Percentiles rank a stretch among this genome's conserved stretches.
These are phyloP conservation scores for Chironomus tentans DNA, from an alignment of 2,888 invertebrate species.

Conservation along the genomic window DNA sequence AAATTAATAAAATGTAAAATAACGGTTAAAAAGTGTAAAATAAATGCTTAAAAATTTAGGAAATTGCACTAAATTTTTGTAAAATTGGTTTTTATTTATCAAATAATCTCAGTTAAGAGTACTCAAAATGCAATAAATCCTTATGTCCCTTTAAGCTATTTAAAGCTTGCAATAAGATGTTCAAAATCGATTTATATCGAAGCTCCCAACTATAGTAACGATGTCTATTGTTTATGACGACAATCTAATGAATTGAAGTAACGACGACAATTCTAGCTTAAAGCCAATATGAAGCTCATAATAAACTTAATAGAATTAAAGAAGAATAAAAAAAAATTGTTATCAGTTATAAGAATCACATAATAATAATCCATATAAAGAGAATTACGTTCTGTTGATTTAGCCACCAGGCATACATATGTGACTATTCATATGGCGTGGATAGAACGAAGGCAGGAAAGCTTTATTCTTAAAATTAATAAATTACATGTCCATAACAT, in stretches of 20 bases:
- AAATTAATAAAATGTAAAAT: too few species aligned
- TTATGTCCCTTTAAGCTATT: too few species aligned
- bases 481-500: conserved; percentile 19
- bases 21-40: too few species aligned
- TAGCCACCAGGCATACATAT: not conserved
- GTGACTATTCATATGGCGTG: not conserved
- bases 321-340: conserved; percentile 3
- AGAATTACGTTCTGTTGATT: conserved; percentile 17
- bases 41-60: too few species aligned
- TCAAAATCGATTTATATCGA: too few species aligned
- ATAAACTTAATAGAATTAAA: not conserved
- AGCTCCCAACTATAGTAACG: too few species aligned
- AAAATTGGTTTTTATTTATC: too few species aligned
- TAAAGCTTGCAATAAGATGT: too few species aligned
- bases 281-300: not conserved
- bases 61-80: too few species aligned
- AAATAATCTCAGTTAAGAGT: too few species aligned
- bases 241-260: not conserved
- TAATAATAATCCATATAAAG: conserved; percentile 12
- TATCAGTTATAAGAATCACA: conserved; percentile 12
- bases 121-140: too few species aligned
- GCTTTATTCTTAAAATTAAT: conserved; percentile 13
- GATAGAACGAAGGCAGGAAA: not conserved
- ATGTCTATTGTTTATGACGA: conserved; percentile 11
- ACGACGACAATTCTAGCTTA: not conserved